These are phyloP conservation scores for Heliconius cydno DNA, from an alignment of 2,888 invertebrate genomes.

Conservation along the genomic window DNA sequence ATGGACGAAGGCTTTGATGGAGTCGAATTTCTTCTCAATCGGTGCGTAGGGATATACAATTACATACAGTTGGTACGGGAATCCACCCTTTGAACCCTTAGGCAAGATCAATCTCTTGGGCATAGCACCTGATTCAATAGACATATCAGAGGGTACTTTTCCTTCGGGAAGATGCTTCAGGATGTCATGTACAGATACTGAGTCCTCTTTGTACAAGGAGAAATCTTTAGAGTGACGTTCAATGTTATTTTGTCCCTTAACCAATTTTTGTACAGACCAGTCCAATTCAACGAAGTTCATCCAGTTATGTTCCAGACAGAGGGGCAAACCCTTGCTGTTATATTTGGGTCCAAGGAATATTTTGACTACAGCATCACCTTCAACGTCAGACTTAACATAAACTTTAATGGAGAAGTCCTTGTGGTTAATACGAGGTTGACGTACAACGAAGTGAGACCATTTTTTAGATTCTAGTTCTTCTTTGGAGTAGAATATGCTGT, in stretches of 20 bases:
- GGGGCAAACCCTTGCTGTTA: slow-evolving; percentile 80
- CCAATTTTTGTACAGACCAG: slow-evolving; percentile 83
- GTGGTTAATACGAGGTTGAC: slow-evolving; percentile 88
- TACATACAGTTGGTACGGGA: slow-evolving; percentile 86
- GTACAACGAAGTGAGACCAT: slow-evolving; percentile 78
- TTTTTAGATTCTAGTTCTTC: slow-evolving; percentile 65
- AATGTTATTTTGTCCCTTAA: slow-evolving; percentile 85
- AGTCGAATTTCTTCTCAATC: slow-evolving; percentile 60
- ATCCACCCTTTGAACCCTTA: slow-evolving; percentile 87
- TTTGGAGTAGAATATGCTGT: slow-evolving; percentile 68
- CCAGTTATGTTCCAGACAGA: slow-evolving; percentile 81
- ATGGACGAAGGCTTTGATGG: slow-evolving; percentile 58
- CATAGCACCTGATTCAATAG: slow-evolving; percentile 82
- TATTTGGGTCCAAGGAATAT: slow-evolving; percentile 88
- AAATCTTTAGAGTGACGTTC: slow-evolving; percentile 86
- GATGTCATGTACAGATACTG: slow-evolving; percentile 83
- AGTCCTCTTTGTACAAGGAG: slow-evolving; percentile 85
- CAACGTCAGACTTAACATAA: slow-evolving; percentile 83
- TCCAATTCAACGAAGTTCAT: slow-evolving; percentile 85
- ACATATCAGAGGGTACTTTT: slow-evolving; percentile 79
- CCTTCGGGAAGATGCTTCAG: slow-evolving; percentile 82
- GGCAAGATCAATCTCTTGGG: slow-evolving; percentile 89
- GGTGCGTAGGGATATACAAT: slow-evolving; percentile 82
- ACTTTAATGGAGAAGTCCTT: slow-evolving; percentile 86
- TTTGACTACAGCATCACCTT: slow-evolving; percentile 83